phyloP scores from a whole-genome alignment of 64 coral and sea anemone genomes.

The Stichodactyla helianthus region DNA sequence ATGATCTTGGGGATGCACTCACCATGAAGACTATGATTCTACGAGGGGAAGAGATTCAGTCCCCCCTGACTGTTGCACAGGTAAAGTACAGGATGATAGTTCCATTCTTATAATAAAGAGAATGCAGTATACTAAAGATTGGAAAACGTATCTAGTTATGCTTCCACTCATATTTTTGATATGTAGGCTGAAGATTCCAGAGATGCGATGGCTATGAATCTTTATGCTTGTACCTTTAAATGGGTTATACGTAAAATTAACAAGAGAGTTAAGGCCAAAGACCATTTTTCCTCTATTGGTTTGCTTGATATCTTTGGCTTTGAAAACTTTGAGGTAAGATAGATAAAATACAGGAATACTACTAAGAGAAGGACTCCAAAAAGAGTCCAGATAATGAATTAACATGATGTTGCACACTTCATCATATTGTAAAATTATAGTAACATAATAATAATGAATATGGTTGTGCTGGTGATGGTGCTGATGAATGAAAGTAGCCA shows the following conservation, averaged over 20 bases:
- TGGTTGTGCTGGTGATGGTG: too few species aligned
- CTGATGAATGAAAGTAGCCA: too few species aligned
- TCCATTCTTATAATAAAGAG: too few species aligned
- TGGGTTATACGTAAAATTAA: slow-evolving; percentile 98
- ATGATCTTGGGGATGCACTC: slow-evolving; percentile 80
- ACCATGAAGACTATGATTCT: slow-evolving; percentile 90
- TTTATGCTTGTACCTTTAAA: slow-evolving; percentile 94
- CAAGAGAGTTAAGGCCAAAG: slow-evolving; percentile 60
- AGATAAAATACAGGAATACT: background rate
- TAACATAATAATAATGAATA: too few species aligned
- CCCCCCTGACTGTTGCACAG: slow-evolving; percentile 86
- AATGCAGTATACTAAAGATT: too few species aligned
- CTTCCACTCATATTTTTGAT: too few species aligned
- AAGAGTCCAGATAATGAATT: too few species aligned
- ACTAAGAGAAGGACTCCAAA: background rate
- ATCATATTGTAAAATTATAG: too few species aligned
- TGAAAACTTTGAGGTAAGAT: slow-evolving; percentile 95
- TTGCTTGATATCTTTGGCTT: slow-evolving; percentile 98
- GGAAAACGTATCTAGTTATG: too few species aligned
- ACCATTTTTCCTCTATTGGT: slow-evolving; percentile 83
- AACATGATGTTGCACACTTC: too few species aligned
- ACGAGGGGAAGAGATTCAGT: slow-evolving; percentile 94
- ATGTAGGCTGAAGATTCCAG: slow-evolving; percentile 85
- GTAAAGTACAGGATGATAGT: slow-evolving; percentile 24
- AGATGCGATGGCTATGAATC: slow-evolving; percentile 94